Percentiles rank a stretch among this genome's conserved stretches.
These are phyloP conservation scores for Clistopyga incitator DNA, from an alignment of 2,888 invertebrate genomes.

Conservation along the genomic window DNA sequence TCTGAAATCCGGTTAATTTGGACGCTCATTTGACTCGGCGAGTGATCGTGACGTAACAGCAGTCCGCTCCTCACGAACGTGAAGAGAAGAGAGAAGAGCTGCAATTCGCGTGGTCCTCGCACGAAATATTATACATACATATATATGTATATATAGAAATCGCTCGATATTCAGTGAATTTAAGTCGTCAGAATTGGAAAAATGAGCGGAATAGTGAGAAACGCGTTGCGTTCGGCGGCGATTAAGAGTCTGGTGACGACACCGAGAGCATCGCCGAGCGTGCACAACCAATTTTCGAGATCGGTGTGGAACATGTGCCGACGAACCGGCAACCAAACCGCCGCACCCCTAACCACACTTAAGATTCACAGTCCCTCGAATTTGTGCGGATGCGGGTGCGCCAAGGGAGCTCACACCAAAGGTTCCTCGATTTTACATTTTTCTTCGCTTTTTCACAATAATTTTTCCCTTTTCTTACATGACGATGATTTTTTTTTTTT, in stretches of 20 bases:
- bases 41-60: constrained; percentile 11
- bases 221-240: constrained; percentile 85
- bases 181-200: constrained; percentile 75
- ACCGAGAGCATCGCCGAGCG: constrained; percentile 83
- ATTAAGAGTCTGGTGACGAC: constrained; percentile 82
- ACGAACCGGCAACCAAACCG: constrained; percentile 77
- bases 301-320: constrained; percentile 91
- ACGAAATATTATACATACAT: constrained; percentile 2
- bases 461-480: not conserved
- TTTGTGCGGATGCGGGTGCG: constrained; percentile 90
- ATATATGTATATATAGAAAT: not conserved
- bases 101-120: constrained; percentile 2
- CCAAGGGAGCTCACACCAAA: constrained; percentile 89
- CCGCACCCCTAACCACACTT: constrained; percentile 71
- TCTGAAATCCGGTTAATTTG: not conserved
- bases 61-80: not conserved
- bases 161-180: constrained; percentile 8
- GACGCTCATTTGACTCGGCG: not conserved
- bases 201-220: constrained; percentile 90
- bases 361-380: constrained; percentile 81
- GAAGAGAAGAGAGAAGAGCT: not conserved
- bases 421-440: constrained; percentile 84
- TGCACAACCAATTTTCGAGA: constrained; percentile 88
- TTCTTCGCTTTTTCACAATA: constrained; percentile 51
- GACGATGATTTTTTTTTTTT: constrained; percentile 6